Evolutionary conservation across 1,140 invertebrate species (phyloP), one percentile per base, ranked within the genome.

Genomic region (Nylanderia fulva): DNA sequence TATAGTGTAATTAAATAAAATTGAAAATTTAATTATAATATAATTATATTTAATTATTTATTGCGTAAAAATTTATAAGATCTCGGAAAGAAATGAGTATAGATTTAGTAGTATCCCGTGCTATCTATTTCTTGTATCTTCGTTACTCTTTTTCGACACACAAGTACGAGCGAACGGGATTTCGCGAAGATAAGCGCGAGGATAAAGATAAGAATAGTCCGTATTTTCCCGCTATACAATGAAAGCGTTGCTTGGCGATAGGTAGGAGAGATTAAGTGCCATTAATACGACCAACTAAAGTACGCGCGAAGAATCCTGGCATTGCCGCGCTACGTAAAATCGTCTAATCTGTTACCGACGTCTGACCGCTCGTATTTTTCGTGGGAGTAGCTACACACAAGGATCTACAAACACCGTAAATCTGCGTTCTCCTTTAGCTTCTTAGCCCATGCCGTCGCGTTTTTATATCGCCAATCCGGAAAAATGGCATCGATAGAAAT

Each of bases 381-480:
- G 64, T 13, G 6, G 29, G n/a, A 74, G 13, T 79, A 52, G 86
- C 74, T 45, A 79, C n/a, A n/a, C 72, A 39, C 66, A 39, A 64
- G 48, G 83, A 88, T 85, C 74, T 85, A 85, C 82, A 77, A 88
- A 85, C 86, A 66, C 36, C 79, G 75, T 88, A 88, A 88, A 88
- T 88, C 76, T 66, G 79, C 75, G 86, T 88, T 64, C 84, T 64
- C 64, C 24, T 85, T 52, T 82, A 82, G 75, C 86, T 77, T 69
- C 75, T 63, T 85, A 66, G 56, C 69, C 1, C 39, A 42, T 58
- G 39, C 18, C 15, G 24, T 29, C 45, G 8, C 58, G 3, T 72
- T 61, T 39, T 58, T 39, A 6, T 21, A 36, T 33, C 3, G 15
- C n/a, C 42, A 27, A 77, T 29, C 63, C 36, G 7, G 58, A 69